phyloP scores from a whole-genome alignment of 2,888 invertebrate genomes.

The Andrena dorsata region DNA sequence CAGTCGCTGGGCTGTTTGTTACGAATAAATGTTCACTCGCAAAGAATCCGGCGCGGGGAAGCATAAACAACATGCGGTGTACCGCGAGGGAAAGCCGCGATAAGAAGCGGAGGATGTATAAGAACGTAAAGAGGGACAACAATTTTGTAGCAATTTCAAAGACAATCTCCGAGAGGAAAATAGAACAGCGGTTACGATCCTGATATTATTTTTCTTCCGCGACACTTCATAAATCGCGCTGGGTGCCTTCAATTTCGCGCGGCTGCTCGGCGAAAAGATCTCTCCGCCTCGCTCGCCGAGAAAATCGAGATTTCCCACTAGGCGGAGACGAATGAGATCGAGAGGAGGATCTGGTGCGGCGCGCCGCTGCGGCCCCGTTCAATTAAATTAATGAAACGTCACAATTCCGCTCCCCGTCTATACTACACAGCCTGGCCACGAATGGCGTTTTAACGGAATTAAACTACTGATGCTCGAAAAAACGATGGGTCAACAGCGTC shows the following conservation, averaged over 20 bases:
- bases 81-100: background rate
- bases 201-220: slow-evolving; percentile 38
- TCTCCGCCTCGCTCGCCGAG: background rate
- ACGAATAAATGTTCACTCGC: background rate
- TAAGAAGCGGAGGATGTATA: background rate
- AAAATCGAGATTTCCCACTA: slow-evolving; percentile 17
- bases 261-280: background rate
- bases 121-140: background rate
- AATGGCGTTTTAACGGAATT: slow-evolving; percentile 45
- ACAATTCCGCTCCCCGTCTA: slow-evolving; percentile 19
- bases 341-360: slow-evolving; percentile 4
- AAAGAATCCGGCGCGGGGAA: background rate
- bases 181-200: background rate
- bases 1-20: background rate
- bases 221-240: slow-evolving; percentile 37
- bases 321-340: slow-evolving; percentile 30
- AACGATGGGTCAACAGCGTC: slow-evolving; percentile 7
- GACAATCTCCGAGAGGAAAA: slow-evolving; percentile 13
- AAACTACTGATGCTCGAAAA: slow-evolving; percentile 30
- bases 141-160: slow-evolving; percentile 16
- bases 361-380: slow-evolving; percentile 4
- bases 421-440: background rate
- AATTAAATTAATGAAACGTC: slow-evolving; percentile 61
- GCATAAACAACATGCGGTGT: background rate
- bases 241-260: slow-evolving; percentile 20